These are phyloP conservation scores for Orchesellides sinensis DNA, from an alignment of 2,888 invertebrate genomes.

Conservation along the genomic window DNA sequence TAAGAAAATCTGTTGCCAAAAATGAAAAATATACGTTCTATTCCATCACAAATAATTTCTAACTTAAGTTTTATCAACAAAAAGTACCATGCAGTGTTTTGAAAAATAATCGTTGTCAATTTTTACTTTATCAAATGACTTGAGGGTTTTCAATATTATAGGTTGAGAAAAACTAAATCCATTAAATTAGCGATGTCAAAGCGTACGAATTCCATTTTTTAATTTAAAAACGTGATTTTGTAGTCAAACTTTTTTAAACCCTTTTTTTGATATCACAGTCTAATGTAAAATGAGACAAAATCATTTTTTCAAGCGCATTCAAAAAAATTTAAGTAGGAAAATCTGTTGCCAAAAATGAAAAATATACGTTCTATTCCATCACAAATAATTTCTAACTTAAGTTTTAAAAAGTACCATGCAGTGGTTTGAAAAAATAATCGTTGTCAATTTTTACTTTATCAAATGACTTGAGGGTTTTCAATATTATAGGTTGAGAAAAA, in stretches of 20 bases:
- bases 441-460: neutral
- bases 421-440: conserved; percentile 1
- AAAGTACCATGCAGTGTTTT: neutral
- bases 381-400: neutral
- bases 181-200: too few species aligned
- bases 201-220: too few species aligned
- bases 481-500: too few species aligned
- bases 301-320: conserved; percentile 2
- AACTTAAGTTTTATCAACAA: neutral
- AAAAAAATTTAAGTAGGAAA: neutral
- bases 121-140: neutral
- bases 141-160: too few species aligned
- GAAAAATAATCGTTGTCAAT: neutral
- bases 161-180: too few species aligned
- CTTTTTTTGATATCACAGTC: neutral
- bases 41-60: too few species aligned
- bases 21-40: conserved; percentile 56
- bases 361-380: conserved; percentile 56
- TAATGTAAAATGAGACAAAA: neutral
- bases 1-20: conserved; percentile 43
- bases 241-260: neutral
- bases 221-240: neutral
- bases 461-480: neutral
- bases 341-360: conserved; percentile 54
- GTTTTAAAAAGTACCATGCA: neutral